Conservation (phyloP, 2,113 vertebrate genomes). For the Promerops cafer region DNA sequence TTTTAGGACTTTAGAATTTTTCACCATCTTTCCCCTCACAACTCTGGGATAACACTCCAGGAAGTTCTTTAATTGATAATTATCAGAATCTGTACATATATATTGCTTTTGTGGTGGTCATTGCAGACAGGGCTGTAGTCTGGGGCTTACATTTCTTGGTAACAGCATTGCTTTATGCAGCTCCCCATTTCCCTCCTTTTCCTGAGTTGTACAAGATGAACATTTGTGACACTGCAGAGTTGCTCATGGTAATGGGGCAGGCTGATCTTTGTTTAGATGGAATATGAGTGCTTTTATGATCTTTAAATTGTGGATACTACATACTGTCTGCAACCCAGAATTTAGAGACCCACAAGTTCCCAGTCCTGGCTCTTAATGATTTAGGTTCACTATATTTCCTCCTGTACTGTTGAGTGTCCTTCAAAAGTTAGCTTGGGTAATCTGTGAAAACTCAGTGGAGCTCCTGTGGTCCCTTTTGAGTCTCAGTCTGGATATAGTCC, state of each 20-base stretch:
- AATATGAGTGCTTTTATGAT: background rate
- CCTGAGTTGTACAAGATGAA: background rate
- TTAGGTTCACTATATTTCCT: background rate
- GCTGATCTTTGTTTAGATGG: background rate
- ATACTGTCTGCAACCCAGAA: rapidly evolving
- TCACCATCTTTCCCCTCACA: background rate
- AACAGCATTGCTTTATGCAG: background rate
- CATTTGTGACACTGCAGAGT: background rate
- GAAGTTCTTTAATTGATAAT: background rate
- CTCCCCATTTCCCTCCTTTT: rapidly evolving
- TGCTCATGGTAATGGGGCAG: background rate
- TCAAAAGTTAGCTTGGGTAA: background rate
- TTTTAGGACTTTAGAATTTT: background rate
- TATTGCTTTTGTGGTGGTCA: background rate
- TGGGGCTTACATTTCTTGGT: background rate
- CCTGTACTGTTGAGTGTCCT: background rate
- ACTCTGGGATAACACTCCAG: background rate
- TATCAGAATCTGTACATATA: background rate
- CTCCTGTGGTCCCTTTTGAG: background rate
- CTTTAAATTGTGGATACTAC: background rate
- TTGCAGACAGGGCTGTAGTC: background rate
- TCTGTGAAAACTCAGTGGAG: background rate
- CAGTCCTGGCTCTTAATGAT: background rate
- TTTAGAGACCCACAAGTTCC: background rate
- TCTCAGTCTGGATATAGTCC: background rate